phyloP scores from a whole-genome alignment of 2,113 vertebrate species.

The Epinephelus moara region DNA sequence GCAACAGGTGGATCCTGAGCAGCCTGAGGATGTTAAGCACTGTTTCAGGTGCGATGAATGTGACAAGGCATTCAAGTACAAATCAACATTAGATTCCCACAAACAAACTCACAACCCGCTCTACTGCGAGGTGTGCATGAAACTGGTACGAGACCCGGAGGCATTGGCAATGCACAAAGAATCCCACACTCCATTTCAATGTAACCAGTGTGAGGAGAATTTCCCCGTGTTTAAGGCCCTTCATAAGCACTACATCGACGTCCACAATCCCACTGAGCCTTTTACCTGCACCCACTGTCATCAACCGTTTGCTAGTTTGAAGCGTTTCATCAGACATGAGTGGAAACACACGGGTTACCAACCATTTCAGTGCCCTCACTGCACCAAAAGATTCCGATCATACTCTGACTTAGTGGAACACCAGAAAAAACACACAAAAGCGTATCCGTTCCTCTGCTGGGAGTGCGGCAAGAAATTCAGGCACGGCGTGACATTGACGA shows the following conservation, averaged over 20 bases:
- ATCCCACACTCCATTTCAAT: conserved; percentile 80
- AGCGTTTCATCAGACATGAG: conserved; percentile 80
- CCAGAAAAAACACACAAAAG: conserved; percentile 80
- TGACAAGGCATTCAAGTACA: conserved; percentile 78
- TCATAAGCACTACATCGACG: conserved; percentile 80
- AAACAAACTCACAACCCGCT: conserved; percentile 81
- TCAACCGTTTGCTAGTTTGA: conserved; percentile 68
- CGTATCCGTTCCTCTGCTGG: conserved; percentile 80
- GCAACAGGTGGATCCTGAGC: conserved; percentile 79
- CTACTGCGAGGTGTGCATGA: conserved; percentile 81
- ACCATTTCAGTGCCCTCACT: conserved; percentile 76
- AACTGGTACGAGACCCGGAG: conserved; percentile 75
- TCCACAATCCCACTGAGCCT: conserved; percentile 75
- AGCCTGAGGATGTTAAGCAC: conserved; percentile 64
- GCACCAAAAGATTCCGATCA: conserved; percentile 74
- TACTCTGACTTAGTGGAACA: conserved; percentile 79
- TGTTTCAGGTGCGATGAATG: conserved; percentile 77
- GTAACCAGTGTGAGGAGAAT: conserved; percentile 77
- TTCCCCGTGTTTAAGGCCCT: conserved; percentile 78
- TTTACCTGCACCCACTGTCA: conserved; percentile 77
- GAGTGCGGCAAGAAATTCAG: conserved; percentile 80
- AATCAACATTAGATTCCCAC: conserved; percentile 78
- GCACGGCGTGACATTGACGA: conserved; percentile 71
- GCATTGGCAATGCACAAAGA: conserved; percentile 77
- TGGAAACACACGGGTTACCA: conserved; percentile 81